These are phyloP conservation scores for Paramacrobiotus metropolitanus DNA, from an alignment of 1,140 invertebrate species.

Conservation along the genomic window DNA sequence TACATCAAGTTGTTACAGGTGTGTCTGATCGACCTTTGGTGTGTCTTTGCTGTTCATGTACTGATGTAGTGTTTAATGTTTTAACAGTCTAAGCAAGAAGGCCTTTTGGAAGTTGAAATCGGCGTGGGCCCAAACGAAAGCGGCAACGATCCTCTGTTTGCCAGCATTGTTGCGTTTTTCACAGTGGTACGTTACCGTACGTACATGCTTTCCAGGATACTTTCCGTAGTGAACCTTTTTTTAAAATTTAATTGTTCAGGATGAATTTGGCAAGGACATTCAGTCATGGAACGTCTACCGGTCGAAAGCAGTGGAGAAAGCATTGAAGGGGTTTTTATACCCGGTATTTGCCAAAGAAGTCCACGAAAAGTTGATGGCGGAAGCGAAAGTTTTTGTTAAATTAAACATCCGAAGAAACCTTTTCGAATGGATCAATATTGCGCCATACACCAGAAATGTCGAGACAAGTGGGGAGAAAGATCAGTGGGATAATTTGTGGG, in stretches of 20 bases:
- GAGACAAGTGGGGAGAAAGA: constrained; percentile 52
- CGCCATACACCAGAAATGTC: constrained; percentile 53
- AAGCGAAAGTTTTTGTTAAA: constrained; percentile 67
- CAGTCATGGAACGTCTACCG: constrained; percentile 86
- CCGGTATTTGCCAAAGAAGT: constrained; percentile 73
- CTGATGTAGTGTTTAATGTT: constrained; percentile 8
- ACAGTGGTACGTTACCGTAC: constrained; percentile 4
- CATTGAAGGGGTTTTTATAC: constrained; percentile 62
- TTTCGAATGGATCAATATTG: constrained; percentile 72
- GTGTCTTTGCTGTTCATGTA: constrained; percentile 6
- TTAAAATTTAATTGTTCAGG: constrained; percentile 27
- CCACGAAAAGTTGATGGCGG: constrained; percentile 45
- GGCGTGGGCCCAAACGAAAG: neutral
- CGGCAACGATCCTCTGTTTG: neutral
- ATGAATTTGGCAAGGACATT: constrained; percentile 85
- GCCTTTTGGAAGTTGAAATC: constrained; percentile 34
- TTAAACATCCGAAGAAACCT: constrained; percentile 36
- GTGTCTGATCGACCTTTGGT: no score
- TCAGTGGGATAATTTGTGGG: constrained; percentile 46
- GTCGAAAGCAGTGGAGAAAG: constrained; percentile 59
- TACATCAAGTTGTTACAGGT: constrained; percentile 51
- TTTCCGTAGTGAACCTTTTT: constrained; percentile 6
- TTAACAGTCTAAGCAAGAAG: constrained; percentile 50
- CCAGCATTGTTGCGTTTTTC: neutral
- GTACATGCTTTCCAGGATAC: constrained; percentile 5